These are phyloP conservation scores for Periparus ater DNA, from an alignment of 2,797 vertebrate genomes.

Conservation along the genomic window DNA sequence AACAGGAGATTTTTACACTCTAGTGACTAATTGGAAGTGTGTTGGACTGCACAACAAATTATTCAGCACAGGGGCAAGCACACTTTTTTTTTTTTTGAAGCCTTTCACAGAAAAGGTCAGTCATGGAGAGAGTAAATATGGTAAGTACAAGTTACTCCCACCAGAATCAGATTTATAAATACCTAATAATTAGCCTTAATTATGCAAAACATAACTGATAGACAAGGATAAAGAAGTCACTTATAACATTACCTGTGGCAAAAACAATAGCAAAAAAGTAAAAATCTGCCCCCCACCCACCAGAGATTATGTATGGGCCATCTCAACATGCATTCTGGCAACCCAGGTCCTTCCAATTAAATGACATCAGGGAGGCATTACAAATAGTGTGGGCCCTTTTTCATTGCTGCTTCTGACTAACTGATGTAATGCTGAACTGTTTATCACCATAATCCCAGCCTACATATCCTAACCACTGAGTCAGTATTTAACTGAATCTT, in stretches of 20 bases:
- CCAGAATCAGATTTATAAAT: constrained; percentile 25
- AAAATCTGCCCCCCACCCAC: neutral
- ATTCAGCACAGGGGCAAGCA: neutral
- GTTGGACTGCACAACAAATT: neutral
- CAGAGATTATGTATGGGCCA: neutral
- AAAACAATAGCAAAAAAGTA: neutral
- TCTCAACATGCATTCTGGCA: neutral
- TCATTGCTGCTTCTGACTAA: constrained; percentile 45
- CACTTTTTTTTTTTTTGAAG: neutral
- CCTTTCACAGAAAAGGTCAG: constrained; percentile 30
- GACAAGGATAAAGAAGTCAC: neutral
- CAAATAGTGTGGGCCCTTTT: constrained; percentile 23
- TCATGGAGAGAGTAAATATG: constrained; percentile 7
- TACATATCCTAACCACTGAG: constrained; percentile 53
- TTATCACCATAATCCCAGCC: constrained; percentile 38
- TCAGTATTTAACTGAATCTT: constrained; percentile 50
- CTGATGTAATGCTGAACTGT: constrained; percentile 22
- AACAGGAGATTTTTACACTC: neutral
- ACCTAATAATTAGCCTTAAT: constrained; percentile 38
- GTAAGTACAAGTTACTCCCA: constrained; percentile 32
- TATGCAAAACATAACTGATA: constrained; percentile 27
- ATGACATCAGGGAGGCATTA: constrained; percentile 10
- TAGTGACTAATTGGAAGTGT: neutral
- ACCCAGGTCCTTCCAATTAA: neutral
- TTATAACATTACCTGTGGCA: neutral